Base-by-base conservation (phyloP, 2,113 vertebrate species). In the Hiodon alosoides region DNA sequence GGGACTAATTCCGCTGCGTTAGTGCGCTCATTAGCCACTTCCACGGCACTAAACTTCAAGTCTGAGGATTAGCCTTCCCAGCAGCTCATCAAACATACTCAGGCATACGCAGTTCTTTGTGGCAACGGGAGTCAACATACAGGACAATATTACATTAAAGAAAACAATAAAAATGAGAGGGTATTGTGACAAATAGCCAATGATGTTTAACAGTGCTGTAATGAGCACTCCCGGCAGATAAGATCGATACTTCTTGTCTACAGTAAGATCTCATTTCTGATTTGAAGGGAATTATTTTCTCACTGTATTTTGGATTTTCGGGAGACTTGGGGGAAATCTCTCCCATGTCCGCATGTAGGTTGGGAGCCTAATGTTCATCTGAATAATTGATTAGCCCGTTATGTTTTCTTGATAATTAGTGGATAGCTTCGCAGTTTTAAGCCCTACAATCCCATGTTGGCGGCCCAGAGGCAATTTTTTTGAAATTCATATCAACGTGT, bases 311-410 rank as follows among this genome's bases (percentile, higher is more conserved):
- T 55, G 79, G 85, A 68, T 78, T 64, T 75, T 31, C 31, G 76
- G 84, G 83, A 86, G 91, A 90, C 93, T 91, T 94, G 85, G 83
- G 94, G 91, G 91, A 94, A 85, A 86, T 89, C 75, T 69, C 86
- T 94, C 90, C 92, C 91, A 80, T 82, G 88, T 90, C 93, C 91
- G 85, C 65, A 62, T 89, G 84, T 89, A 83, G 93, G 93, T 94
- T 90, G 94, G 92, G 81, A 80, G 89, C 85, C 92, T 94, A 95
- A 94, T 94, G 91, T 93, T 94, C 92, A 93, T 92, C 87, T 95
- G 93, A 98, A 95, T 96, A 96, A 98, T 95, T 95, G 94, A 97
- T 96, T 91, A 94, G 88, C 85, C 88, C 84, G 90, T 84, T 88
- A 87, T 91, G 87, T 90, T 84, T 93, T 91, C 31, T 31, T 92